Conservation (phyloP, 2,797 vertebrate genomes). For the Hemibagrus guttatus region DNA sequence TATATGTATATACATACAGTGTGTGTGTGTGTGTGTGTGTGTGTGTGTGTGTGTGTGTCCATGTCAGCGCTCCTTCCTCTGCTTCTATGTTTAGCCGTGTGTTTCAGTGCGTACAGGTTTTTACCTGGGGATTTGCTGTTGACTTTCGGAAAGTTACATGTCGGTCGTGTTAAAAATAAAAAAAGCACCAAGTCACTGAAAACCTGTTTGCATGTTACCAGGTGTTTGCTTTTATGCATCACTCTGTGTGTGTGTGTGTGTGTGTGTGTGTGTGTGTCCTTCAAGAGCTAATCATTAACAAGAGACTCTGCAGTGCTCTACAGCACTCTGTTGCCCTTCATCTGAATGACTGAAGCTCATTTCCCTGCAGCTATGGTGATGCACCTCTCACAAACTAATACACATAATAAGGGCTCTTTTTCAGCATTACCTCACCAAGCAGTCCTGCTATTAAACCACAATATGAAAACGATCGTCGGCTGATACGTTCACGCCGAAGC, state of each 20-base stretch:
- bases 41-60: conserved; percentile 18
- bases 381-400: conserved; percentile 32
- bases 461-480: conserved; percentile 46
- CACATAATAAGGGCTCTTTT: conserved; percentile 34
- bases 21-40: neutral
- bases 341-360: conserved; percentile 22
- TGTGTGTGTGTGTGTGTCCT: conserved; percentile 4
- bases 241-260: conserved; percentile 22
- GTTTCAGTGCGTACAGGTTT: conserved; percentile 1
- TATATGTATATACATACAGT: neutral
- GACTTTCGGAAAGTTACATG: neutral
- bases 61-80: conserved; percentile 23
- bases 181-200: conserved; percentile 9
- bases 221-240: conserved; percentile 9
- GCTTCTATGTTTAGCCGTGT: conserved; percentile 14
- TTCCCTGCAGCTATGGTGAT: conserved; percentile 30
- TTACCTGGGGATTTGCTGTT: conserved; percentile 16
- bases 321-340: conserved; percentile 24
- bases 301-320: conserved; percentile 14
- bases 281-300: conserved; percentile 38
- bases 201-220: conserved; percentile 17
- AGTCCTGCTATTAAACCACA: conserved; percentile 32
- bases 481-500: neutral
- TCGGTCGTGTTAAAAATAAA: conserved; percentile 16
- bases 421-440: conserved; percentile 43